Evolutionary conservation across 2,888 invertebrate genomes (phyloP), one percentile per base, ranked within the genome.

Genomic region (Cylloceria caligata): DNA sequence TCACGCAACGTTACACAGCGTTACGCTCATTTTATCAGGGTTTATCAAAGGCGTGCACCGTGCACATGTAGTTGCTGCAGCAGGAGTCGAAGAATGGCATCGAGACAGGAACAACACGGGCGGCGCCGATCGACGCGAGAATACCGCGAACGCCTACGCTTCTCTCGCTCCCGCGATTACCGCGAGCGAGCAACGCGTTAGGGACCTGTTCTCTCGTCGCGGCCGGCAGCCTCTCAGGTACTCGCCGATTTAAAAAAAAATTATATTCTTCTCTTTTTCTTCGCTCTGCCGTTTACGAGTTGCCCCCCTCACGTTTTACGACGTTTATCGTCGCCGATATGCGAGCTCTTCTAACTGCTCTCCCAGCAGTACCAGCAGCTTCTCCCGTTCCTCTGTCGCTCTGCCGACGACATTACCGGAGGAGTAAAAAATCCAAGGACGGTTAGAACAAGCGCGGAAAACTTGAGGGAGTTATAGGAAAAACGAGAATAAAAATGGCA

Each of bases 261-360:
- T 72, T 73, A 62, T 73, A 73, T 78, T 81, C 34, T 60, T 67
- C 39, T 55, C 76, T 80, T 80, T 52, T 85, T 87, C 86, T 88
- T 87, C 85, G 86, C 87, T 87, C 78, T 64, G 77, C 84, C 88
- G 88, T 90, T 92, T 90, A 90, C 89, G 90, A 90, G 90, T 72
- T 75, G 36, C 86, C 73, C 83, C 89, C 88, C 88, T 88, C 89
- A 87, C 88, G 89, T 91, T 92, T 92, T 90, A 91, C 89, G 90
- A 89, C 87, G 88, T 88, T 90, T 91, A 90, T 88, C 88, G 86
- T 80, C 78, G 80, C 74, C 65, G 79, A 83, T 83, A 83, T 68
- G 72, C 75, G 71, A 68, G 79, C 68, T 80, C 64, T 62, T 55
- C 69, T 39, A 47, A 69, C 74, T 65, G 52, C 81, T 71, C 68